phyloP scores from a whole-genome alignment of 2,797 vertebrate genomes.

The Sebastes matsubarae region DNA sequence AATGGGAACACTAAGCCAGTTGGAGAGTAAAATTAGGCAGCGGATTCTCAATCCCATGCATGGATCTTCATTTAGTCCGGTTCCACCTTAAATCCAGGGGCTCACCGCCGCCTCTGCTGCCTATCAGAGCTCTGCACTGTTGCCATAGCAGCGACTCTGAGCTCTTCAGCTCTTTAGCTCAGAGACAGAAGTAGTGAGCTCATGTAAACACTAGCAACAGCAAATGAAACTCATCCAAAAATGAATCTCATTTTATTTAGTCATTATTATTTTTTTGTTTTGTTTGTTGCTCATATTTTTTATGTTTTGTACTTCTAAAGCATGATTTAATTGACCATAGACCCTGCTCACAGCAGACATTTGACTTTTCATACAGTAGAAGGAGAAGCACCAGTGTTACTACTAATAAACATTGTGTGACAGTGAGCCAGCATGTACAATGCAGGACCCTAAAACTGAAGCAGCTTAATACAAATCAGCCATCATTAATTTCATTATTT shows the following conservation, averaged over 20 bases:
- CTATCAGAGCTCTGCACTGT: constrained; percentile 44
- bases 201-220: constrained; percentile 16
- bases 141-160: constrained; percentile 57
- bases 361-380: too few species aligned
- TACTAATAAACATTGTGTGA: too few species aligned
- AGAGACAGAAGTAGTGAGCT: constrained; percentile 22
- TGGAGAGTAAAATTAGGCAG: neutral
- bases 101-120: constrained; percentile 26
- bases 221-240: constrained; percentile 6
- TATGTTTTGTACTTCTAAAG: neutral
- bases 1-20: neutral
- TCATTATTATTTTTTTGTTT: neutral
- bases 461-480: too few species aligned
- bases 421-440: too few species aligned
- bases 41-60: neutral
- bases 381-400: too few species aligned
- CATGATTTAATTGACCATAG: neutral
- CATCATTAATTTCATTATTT: too few species aligned
- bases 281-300: neutral
- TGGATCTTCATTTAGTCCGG: constrained; percentile 24
- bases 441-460: too few species aligned
- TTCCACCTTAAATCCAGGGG: constrained; percentile 30
- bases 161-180: constrained; percentile 33
- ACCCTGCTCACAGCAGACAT: neutral
- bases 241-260: neutral